Conservation (phyloP, 2,888 invertebrate species). For the Parnassius apollo region DNA sequence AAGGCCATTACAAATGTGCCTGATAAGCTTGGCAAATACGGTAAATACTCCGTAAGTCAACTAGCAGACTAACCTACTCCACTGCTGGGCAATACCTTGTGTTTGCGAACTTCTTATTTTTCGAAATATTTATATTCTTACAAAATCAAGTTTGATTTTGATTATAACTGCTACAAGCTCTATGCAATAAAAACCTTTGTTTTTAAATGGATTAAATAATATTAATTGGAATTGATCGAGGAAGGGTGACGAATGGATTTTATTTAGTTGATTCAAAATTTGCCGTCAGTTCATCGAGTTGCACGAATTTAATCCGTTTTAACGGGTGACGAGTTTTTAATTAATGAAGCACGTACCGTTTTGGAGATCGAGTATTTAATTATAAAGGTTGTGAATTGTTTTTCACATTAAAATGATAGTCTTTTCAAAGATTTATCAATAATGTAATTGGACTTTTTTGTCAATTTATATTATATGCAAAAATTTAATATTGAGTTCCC, state of each 20-base stretch:
- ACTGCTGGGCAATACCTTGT: no score
- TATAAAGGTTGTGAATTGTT: constrained; percentile 20
- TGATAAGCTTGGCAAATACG: no score
- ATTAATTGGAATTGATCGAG: constrained; percentile 53
- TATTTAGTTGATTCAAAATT: constrained; percentile 44
- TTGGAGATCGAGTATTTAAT: constrained; percentile 21
- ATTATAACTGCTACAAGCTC: no score
- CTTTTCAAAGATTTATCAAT: constrained; percentile 1
- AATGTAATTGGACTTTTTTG: background rate
- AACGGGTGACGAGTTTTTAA: constrained; percentile 38
- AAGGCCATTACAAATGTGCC: no score
- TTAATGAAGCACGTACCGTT: constrained; percentile 27
- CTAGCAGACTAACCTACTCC: no score
- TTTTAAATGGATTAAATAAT: constrained; percentile 56
- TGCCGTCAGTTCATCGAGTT: constrained; percentile 35
- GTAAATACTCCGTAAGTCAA: no score
- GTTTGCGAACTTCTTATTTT: no score
- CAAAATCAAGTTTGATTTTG: no score
- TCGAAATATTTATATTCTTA: no score
- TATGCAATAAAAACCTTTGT: constrained; percentile 39
- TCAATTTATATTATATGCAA: background rate
- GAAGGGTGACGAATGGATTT: constrained; percentile 47
- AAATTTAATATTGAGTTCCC: no score
- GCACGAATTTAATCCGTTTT: constrained; percentile 40
- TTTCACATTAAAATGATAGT: constrained; percentile 17